Conservation (phyloP, 2,113 vertebrate species). For the Hippotragus niger region DNA sequence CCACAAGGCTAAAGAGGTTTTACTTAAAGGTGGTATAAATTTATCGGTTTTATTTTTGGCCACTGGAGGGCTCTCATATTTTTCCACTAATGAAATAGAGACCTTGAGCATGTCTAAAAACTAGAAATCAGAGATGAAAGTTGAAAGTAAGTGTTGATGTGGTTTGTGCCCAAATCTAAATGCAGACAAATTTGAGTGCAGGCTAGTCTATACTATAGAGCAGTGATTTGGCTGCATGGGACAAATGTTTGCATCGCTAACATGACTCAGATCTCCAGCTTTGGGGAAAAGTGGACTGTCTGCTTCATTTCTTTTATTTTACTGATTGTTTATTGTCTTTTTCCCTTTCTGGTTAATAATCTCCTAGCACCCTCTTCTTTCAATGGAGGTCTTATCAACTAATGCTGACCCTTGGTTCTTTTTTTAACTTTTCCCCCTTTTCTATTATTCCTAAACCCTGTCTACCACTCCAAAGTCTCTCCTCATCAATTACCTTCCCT, state of each 20-base stretch:
- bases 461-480: neutral
- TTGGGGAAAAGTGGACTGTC: neutral
- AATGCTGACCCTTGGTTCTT: neutral
- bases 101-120: neutral
- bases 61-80: constrained; percentile 73
- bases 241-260: neutral
- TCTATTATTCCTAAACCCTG: neutral
- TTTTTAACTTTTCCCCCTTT: neutral
- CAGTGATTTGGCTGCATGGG: neutral
- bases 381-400: neutral
- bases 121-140: neutral
- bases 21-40: neutral
- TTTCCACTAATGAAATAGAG: constrained; percentile 37
- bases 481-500: neutral
- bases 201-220: neutral
- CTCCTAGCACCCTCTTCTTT: neutral
- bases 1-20: neutral
- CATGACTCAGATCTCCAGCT: neutral
- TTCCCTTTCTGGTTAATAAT: neutral
- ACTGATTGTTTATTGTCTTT: neutral
- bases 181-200: neutral
- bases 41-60: constrained; percentile 58
- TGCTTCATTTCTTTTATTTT: neutral
- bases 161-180: neutral
- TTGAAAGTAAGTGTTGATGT: neutral